Percentiles rank a stretch among this genome's conserved stretches.
These are phyloP conservation scores for Thamnaconus septentrionalis DNA, from an alignment of 2,113 vertebrate species.

Conservation along the genomic window DNA sequence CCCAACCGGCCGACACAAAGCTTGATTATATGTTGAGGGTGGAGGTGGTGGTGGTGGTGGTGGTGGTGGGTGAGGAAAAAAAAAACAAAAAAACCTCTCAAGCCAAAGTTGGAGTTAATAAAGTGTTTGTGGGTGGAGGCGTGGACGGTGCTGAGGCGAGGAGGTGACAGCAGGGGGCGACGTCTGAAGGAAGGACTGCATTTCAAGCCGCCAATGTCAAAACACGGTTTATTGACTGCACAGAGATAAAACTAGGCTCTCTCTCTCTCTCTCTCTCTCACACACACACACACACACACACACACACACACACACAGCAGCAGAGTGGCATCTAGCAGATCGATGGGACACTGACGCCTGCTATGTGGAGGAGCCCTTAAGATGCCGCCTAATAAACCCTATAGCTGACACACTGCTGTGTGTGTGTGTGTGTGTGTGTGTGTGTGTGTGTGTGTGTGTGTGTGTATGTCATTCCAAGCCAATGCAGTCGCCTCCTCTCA, in stretches of 20 bases:
- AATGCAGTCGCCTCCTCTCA: too few relatives aligned
- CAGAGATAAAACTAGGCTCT: conserved; percentile 64
- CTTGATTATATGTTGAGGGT: too few relatives aligned
- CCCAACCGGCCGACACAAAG: too few relatives aligned
- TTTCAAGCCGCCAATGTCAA: conserved; percentile 85
- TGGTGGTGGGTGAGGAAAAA: too few relatives aligned
- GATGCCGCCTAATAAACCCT: conserved; percentile 68
- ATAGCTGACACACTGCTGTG: conserved; percentile 47
- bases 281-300: conserved; percentile 16
- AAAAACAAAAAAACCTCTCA: too few relatives aligned
- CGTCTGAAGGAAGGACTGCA: conserved; percentile 60
- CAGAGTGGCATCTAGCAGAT: conserved; percentile 47
- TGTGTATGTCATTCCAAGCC: too few relatives aligned
- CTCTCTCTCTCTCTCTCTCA: conserved; percentile 3
- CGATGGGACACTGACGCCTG: conserved; percentile 69
- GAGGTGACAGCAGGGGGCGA: too few relatives aligned
- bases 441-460: conserved; percentile 16
- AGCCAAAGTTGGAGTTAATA: too few relatives aligned
- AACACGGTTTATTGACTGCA: conserved; percentile 72
- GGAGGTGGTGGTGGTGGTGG: too few relatives aligned
- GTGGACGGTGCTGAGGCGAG: too few relatives aligned
- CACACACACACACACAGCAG: too few relatives aligned
- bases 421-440: conserved; percentile 14
- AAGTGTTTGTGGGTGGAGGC: too few relatives aligned
- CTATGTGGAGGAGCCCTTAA: conserved; percentile 67